Percentiles rank a stretch among this genome's conserved stretches.
Conservation (phyloP, 2,797 vertebrate species). For the Squalus acanthias region DNA sequence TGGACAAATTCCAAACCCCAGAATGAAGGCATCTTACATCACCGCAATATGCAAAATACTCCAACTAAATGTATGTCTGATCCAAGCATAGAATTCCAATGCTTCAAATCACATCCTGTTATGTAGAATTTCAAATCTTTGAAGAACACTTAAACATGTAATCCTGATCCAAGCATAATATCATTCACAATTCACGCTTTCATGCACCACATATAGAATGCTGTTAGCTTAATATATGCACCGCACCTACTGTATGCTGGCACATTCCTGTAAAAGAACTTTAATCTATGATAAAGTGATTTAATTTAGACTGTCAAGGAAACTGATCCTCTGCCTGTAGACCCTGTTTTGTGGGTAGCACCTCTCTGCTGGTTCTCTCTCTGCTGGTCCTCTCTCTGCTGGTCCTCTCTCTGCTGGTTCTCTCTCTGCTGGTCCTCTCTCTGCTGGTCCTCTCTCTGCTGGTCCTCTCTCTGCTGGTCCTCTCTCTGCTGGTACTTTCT, state of each 20-base stretch:
- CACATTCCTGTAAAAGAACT: not conserved
- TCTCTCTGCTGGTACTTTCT: too few relatives aligned
- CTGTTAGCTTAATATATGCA: not conserved
- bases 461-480: too few relatives aligned
- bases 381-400: too few relatives aligned
- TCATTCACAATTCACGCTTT: not conserved
- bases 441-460: too few relatives aligned
- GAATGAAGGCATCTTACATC: not conserved
- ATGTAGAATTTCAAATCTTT: slow-evolving; percentile 8
- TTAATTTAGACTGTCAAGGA: not conserved
- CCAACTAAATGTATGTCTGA: not conserved
- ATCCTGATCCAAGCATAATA: slow-evolving; percentile 17
- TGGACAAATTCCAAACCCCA: not conserved
- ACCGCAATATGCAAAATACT: not conserved
- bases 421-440: too few relatives aligned
- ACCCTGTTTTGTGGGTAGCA: too few relatives aligned
- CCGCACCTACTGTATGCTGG: not conserved
- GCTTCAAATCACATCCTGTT: slow-evolving; percentile 13
- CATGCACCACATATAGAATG: not conserved
- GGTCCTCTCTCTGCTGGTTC: too few relatives aligned
- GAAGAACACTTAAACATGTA: not conserved
- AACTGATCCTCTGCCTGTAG: too few relatives aligned
- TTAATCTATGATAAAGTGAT: not conserved
- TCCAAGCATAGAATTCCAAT: not conserved
- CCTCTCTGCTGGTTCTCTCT: too few relatives aligned